Conservation (phyloP, 2,797 vertebrate genomes). For the Helostoma temminkii region DNA sequence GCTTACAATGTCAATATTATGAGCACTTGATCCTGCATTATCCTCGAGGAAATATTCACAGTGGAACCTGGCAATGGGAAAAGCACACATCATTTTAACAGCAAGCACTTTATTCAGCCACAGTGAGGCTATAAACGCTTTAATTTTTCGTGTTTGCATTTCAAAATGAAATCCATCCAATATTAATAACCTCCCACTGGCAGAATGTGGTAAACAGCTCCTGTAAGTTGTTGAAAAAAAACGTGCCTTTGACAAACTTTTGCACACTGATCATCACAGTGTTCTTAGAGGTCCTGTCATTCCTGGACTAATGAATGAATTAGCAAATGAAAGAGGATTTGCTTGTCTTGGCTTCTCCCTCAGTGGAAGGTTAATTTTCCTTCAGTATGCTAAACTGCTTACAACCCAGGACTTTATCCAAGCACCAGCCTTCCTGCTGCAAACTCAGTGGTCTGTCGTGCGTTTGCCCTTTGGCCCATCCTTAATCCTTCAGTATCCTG, state of each 20-base stretch:
- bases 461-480: conserved; percentile 65
- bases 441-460: conserved; percentile 51
- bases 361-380: conserved; percentile 77
- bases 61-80: conserved; percentile 30
- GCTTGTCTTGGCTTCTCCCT: conserved; percentile 66
- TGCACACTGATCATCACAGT: conserved; percentile 18
- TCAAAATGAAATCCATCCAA: conserved; percentile 53
- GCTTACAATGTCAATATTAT: conserved; percentile 57
- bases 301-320: conserved; percentile 70
- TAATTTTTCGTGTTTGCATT: conserved; percentile 47
- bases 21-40: conserved; percentile 46
- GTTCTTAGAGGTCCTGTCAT: conserved; percentile 58
- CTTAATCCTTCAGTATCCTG: conserved; percentile 79
- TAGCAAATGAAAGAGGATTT: conserved; percentile 76
- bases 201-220: conserved; percentile 20
- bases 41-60: conserved; percentile 54
- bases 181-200: conserved; percentile 43
- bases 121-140: conserved; percentile 31
- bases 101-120: conserved; percentile 34
- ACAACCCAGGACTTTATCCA: conserved; percentile 68
- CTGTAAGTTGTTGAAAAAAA: conserved; percentile 18
- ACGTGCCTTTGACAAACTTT: conserved; percentile 52
- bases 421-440: conserved; percentile 41
- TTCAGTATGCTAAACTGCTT: conserved; percentile 81
- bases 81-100: conserved; percentile 32